Base-by-base conservation (phyloP, 2,113 vertebrate genomes). In the Amphilophus citrinellus region DNA sequence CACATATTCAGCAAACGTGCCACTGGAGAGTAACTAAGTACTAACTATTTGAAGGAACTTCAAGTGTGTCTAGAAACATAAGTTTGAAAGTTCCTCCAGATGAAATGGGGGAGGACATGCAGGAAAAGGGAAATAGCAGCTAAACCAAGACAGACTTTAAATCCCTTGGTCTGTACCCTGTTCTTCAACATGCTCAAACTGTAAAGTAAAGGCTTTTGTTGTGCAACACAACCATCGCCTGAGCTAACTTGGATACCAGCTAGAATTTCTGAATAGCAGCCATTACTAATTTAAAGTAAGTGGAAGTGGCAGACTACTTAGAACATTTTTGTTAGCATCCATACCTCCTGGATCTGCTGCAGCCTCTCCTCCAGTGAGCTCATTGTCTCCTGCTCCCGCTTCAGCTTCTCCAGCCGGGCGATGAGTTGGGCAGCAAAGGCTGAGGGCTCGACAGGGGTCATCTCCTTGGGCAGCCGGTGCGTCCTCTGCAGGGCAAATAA, bases 341-440 rank as follows among this genome's bases (percentile, higher is more conserved):
- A 4, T 89, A 98, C 98, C 98, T 98, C 98, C 77, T 96, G 96
- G 93, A 98, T 98, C 92, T 97, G 97, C 96, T 98, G 97, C 86
- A 99, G 96, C 79, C 97, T 95, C 94, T 97, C 97, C 93, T 98
- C 97, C 95, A 98, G 90, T 7, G 96, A 97, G 90, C 97, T 96
- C 93, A 97, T 96, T 59, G 97, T 97, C 63, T 98, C 94, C 92
- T 97, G 96, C 90, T 98, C 97, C 88, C 95, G 93, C 92, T 97
- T 97, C 84, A 99, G 96, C 93, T 97, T 97, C 95, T 98, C 97
- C 89, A 99, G 95, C 20, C 97, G 94, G 37, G 96, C 87, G 73
- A 98, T 99, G 82, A 99, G 97, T 91, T 98, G 96, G 0, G 97
- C 97, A 0, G 98, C 98, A 2, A 99, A 99, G 89, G 95, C 92